Evolutionary conservation across 2,797 vertebrate genomes (phyloP), one percentile per base, ranked within the genome.

Genomic region (Delichon dasypus): DNA sequence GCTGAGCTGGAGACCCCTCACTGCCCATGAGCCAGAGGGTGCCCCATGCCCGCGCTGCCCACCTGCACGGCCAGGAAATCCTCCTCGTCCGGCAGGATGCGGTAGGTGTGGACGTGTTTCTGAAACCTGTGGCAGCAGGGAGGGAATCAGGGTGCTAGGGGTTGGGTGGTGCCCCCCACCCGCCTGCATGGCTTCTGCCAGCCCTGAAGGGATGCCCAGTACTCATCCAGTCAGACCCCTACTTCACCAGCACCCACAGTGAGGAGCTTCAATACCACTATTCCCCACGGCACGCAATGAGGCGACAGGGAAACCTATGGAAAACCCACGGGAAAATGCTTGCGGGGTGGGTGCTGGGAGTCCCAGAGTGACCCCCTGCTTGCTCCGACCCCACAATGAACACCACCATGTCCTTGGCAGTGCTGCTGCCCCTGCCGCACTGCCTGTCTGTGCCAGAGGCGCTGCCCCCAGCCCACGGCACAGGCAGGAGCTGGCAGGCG

Each of bases 41-140:
- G n/a, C 7, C 32, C 27, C 2, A 0, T 6, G 55, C 21, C 51
- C 4, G 1, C 3, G 8, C 38, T 32, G 51, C 94, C 81, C 93
- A 99, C 99, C 99, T 99, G 99, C 32, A 99, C 99, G 0, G 99
- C 99, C 94, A 99, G 97, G 93, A 98, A 99, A 82, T 98, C 99
- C 68, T 99, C 99, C 27, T 99, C 99, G 19, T 99, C 99, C 3
- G 99, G 99, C 79, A 99, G 98, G 94, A 99, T 99, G 81, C 99
- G 98, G 97, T 99, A 99, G 5, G 99, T 99, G 96, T 99, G 99
- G 51, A 99, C 99, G 7, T 99, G 99, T 85, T 99, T 99, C 98
- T 99, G 99, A 97, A 98, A 99, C 95, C 99, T 99, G 97, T 71
- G 86, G 50, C 64, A 58, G 80, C 3, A 1, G 40, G 45, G 34